Base-by-base conservation (phyloP, 2,888 invertebrate species). In the Ommatoiulus sabulosus region DNA sequence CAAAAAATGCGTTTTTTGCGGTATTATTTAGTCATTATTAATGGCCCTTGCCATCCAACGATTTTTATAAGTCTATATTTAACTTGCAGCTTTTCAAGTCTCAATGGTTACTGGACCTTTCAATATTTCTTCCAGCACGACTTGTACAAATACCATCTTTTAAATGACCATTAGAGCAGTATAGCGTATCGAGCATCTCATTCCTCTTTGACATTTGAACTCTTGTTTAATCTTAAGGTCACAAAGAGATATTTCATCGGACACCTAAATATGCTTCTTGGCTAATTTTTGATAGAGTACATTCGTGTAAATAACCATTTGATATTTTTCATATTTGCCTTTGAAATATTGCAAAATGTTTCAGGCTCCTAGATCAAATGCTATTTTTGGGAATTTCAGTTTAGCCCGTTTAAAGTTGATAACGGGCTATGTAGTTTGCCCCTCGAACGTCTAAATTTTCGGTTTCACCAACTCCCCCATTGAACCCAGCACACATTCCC, bases 281-380 rank as follows among this genome's bases (percentile, higher is more conserved):
- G 80, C 80, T 24, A 80, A 80, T 80, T 80, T 80, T 80, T 80
- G 80, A 80, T 80, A 80, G 15, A 8, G 80, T 35, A 43, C 24
- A 35, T 35, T 7, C 80, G 80, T 80, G 80, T 80, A 80, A 80
- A 80, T 80, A 80, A 12, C 80, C 80, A 80, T 80, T 80, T 80
- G 35, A 80, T 80, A 80, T 80, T 80, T 80, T 80, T 80, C 80
- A 15, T 80, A 80, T 80, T 80, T 80, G 35, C 35, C 35, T 35
- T 80, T 24, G 80, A 80, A 80, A 80, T 35, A 80, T 80, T 35
- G 35, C 35, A 80, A 80, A 80, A 80, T 80, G 12, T 12, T 80
- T 80, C 80, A 35, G 80, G 35, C 15, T 80, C 3, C 24, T 80
- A 80, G 80, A 80, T 80, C 80, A 80, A 80, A 80, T 80, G 80